Percentiles rank a stretch among this genome's conserved stretches.
Evolutionary conservation across 2,797 vertebrate genomes (phyloP).

Genomic region (Takifugu rubripes): DNA sequence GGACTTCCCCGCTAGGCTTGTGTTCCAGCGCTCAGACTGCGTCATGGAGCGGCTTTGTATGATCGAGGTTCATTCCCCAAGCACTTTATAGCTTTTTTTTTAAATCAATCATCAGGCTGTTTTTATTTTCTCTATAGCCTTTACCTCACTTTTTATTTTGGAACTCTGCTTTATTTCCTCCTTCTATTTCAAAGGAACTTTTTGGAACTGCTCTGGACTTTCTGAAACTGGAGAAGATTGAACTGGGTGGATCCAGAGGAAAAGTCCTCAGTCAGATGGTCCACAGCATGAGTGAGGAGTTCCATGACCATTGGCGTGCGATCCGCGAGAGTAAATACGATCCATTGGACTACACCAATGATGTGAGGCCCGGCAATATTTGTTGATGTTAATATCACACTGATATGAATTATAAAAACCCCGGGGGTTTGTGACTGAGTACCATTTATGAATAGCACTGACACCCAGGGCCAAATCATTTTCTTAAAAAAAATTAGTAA

Average conservation of each 20-base stretch:
- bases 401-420: constrained; percentile 13
- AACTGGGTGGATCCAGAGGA: constrained; percentile 68
- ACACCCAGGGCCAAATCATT: constrained; percentile 35
- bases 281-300: constrained; percentile 72
- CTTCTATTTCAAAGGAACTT: constrained; percentile 58
- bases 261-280: constrained; percentile 74
- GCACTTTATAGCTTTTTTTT: background rate
- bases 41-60: constrained; percentile 68
- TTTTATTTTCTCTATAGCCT: background rate
- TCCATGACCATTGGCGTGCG: constrained; percentile 74
- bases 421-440: constrained; percentile 19
- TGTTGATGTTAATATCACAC: too few species aligned
- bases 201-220: constrained; percentile 76
- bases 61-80: constrained; percentile 56
- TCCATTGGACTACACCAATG: constrained; percentile 70
- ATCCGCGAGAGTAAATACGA: constrained; percentile 78
- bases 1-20: constrained; percentile 71
- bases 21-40: constrained; percentile 68
- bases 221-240: constrained; percentile 78
- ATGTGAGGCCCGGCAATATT: constrained; percentile 43
- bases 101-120: background rate
- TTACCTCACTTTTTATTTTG: too few species aligned
- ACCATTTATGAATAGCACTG: constrained; percentile 25
- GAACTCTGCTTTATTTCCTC: background rate
- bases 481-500: constrained; percentile 30